Base-by-base conservation (phyloP, 2,888 invertebrate genomes). In the Apoda limacodes region DNA sequence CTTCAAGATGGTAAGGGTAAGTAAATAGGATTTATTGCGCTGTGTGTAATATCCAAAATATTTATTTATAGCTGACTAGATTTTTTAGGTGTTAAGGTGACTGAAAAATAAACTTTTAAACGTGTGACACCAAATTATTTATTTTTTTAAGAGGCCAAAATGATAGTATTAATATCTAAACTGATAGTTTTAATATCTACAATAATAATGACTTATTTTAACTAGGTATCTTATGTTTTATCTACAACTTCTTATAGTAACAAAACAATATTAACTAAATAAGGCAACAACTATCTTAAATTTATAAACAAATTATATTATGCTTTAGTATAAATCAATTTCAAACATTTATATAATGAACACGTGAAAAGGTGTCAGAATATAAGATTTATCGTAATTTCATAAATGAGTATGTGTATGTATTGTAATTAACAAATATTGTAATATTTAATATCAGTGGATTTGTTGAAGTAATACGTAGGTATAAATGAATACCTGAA, bases 181-280 rank as follows among this genome's bases (percentile, higher is more conserved):
- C 64, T 17, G 17, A 17, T 17, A 7, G 7, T 7, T 17, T 17
- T 6, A 37, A 32, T 17, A 17, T 17, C 7, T 6, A 17, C 17
- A 6, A 7, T 17, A n/a, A 7, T 17, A 17, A 6, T 17, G 5
- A 17, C 5, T 17, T 17, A 17, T 17, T 17, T 6, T 17, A 5
- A 17, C 7, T 17, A 17, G 5, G 5, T 17, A 17, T 6, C 7
- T 17, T 17, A 17, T 17, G 7, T 17, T 52, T 52, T 76, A 78
- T 75, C 75, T 78, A 78, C 72, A 75, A 58, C 58, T 63, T 72
- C 68, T 76, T 74, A 72, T 60, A 72, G 67, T 75, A 70, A 78
- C 66, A 71, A 78, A 80, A 78, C 61, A 76, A 80, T 74, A 65
- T 68, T 53, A 78, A 78, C 75, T 76, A 76, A 80, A 76, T 78